phyloP scores from a whole-genome alignment of 2,888 invertebrate species.

The Pimpla rufipes region DNA sequence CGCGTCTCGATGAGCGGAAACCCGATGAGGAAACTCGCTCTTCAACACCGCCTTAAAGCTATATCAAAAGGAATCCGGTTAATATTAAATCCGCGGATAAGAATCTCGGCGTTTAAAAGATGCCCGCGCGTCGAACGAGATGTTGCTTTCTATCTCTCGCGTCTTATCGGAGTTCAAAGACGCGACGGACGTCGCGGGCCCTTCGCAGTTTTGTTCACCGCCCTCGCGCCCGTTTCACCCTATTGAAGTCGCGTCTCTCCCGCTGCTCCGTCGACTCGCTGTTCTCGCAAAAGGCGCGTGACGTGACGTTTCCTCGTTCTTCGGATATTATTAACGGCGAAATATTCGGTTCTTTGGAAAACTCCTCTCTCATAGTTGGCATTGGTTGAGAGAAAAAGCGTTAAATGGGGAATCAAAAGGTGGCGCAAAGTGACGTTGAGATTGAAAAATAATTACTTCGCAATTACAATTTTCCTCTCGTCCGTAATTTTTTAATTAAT shows the following conservation, averaged over 20 bases:
- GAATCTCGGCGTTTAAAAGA: constrained; percentile 78
- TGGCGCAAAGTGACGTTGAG: background rate
- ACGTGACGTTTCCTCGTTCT: constrained; percentile 14
- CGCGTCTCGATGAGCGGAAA: constrained; percentile 58
- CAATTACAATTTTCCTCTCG: background rate
- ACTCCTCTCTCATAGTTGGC: background rate
- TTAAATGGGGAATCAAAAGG: background rate
- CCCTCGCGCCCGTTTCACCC: constrained; percentile 45
- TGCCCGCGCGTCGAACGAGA: constrained; percentile 64
- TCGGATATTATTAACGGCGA: constrained; percentile 32
- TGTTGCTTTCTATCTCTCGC: constrained; percentile 55
- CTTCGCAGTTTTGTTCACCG: constrained; percentile 76
- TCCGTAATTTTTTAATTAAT: no score
- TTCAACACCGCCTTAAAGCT: constrained; percentile 67
- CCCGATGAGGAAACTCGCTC: constrained; percentile 60
- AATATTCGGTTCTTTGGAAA: constrained; percentile 14
- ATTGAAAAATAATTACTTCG: background rate
- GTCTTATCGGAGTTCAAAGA: constrained; percentile 67
- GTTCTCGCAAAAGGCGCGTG: constrained; percentile 56
- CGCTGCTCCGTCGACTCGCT: constrained; percentile 52
- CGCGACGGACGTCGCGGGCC: constrained; percentile 21
- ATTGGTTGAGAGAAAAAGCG: background rate
- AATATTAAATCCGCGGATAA: constrained; percentile 81
- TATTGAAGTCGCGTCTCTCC: constrained; percentile 66
- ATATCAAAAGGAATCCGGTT: constrained; percentile 82